Percentiles rank a stretch among this genome's conserved stretches.
These are phyloP conservation scores for Anas acuta DNA, from an alignment of 2,797 vertebrate genomes.

Conservation along the genomic window DNA sequence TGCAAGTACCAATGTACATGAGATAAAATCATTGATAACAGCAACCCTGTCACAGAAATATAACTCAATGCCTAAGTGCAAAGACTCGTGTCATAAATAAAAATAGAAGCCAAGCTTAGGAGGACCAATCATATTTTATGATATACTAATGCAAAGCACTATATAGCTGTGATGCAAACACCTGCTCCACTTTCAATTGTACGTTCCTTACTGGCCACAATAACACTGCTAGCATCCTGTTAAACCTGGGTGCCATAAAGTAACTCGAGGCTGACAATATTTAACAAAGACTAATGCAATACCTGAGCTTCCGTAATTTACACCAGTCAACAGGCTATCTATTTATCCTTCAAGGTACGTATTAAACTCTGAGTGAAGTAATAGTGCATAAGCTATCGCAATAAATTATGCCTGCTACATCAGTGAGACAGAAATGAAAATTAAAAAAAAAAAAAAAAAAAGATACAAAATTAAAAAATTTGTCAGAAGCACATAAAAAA, in stretches of 20 bases:
- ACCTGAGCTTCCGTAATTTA: not conserved
- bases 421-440: not conserved
- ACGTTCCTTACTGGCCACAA: not conserved
- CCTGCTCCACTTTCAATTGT: not conserved
- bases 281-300: not conserved
- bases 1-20: not conserved
- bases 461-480: not conserved
- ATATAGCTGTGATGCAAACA: not conserved
- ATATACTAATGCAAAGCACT: not conserved
- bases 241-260: not conserved
- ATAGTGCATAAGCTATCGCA: not conserved
- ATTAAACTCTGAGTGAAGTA: not conserved
- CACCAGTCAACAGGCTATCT: not conserved
- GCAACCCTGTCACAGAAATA: not conserved
- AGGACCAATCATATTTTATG: not conserved
- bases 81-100: not conserved
- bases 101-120: not conserved
- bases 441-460: not conserved
- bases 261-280: not conserved
- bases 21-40: not conserved
- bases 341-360: conserved; percentile 6
- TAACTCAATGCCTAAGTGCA: not conserved
- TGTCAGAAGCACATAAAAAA: not conserved
- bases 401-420: not conserved
- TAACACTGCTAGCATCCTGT: not conserved